phyloP scores from a whole-genome alignment of 2,113 vertebrate species.

The Pseudorasbora parva region DNA sequence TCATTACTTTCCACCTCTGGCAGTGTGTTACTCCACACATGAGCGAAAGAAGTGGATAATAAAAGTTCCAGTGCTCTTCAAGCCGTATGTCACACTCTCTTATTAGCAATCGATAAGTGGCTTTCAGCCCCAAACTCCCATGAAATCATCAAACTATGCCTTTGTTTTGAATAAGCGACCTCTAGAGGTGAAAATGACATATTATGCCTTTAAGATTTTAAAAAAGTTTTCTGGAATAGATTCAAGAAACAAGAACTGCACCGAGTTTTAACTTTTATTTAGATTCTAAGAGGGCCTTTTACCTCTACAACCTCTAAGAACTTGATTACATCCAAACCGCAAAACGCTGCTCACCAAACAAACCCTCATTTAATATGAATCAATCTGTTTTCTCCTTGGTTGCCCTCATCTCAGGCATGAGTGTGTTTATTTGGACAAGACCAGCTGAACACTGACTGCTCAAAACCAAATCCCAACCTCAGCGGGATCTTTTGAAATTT shows the following conservation, averaged over 20 bases:
- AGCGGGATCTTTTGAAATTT: constrained; percentile 42
- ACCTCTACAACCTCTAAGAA: background rate
- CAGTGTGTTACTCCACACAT: no score
- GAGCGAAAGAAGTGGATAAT: no score
- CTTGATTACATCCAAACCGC: constrained; percentile 3
- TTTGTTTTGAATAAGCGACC: no score
- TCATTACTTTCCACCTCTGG: no score
- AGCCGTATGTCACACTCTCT: no score
- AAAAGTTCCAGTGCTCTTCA: no score
- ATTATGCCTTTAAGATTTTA: no score
- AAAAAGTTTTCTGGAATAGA: background rate
- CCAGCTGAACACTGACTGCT: constrained; percentile 26
- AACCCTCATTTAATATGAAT: constrained; percentile 28
- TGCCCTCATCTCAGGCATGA: constrained; percentile 11
- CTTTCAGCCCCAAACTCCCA: no score
- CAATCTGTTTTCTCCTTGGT: constrained; percentile 1
- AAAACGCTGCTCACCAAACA: constrained; percentile 3
- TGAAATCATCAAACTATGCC: no score
- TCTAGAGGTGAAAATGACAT: no score
- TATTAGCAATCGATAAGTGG: no score
- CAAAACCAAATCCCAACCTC: constrained; percentile 13
- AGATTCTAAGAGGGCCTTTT: background rate
- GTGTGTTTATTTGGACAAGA: background rate
- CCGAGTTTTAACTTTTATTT: background rate
- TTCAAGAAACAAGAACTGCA: background rate